Evolutionary conservation across 1,140 invertebrate species (phyloP), one percentile per base, ranked within the genome.

Genomic region (Ladona fulva): DNA sequence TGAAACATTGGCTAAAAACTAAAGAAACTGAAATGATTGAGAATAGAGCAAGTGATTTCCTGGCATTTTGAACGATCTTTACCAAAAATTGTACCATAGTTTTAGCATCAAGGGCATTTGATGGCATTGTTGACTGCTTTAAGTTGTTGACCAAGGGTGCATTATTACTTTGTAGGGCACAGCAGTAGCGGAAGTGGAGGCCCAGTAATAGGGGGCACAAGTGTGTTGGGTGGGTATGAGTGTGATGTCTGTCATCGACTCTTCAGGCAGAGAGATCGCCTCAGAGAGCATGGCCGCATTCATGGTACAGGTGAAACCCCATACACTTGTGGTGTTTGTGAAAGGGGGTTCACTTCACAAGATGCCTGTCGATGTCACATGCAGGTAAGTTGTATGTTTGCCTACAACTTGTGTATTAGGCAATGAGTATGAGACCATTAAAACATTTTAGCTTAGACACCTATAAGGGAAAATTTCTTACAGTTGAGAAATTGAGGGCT

Each of bases 261-360:
- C 12, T 75, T 75, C 24, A 25, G 74, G 16, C 74, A 75, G 16
- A 14, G 74, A 25, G 74, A 75, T 75, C 74, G 74, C 16, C 74
- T 75, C 29, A 14, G 74, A 75, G 74, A 75, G 74, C 74, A 75
- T 42, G 37, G 74, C 3, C 24, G 74, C 24, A 75, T 75, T 19
- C 74, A 75, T 42, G 74, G 24, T 16, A 25, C 29, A 42, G 74
- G 74, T 42, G 74, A 75, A 42, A 75, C 74, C 10, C 74, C 74
- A 24, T 42, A 75, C 74, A 75, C 74, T 19, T 75, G 74, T 42
- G 37, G 24, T 42, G 37, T 75, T 24, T 75, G 74, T 25, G 74
- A 75, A 24, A 75, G 37, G 19, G 74, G 24, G n/a, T 75, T 75
- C 19, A 75, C 74, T 16, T 25, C 74, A 16, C 24, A 25, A 19